Percentiles rank a stretch among this genome's conserved stretches.
Conservation (phyloP, 2,888 invertebrate species). For the Orchesella flavescens region DNA sequence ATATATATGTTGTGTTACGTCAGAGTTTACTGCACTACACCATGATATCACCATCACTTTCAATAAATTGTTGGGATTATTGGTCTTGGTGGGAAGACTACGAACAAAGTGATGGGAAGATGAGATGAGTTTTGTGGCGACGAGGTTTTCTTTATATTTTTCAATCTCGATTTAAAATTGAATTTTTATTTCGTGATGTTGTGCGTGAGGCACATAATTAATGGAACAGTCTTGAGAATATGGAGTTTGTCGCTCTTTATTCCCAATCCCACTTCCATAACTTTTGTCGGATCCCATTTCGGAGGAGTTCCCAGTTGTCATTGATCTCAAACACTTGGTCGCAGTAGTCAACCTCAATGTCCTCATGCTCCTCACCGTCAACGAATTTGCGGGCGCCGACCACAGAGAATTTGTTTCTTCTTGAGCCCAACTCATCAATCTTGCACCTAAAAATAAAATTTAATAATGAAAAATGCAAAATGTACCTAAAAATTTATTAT, state of each 20-base stretch:
- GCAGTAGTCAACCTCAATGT: conserved; percentile 29
- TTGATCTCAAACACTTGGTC: conserved; percentile 55
- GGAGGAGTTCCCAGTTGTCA: conserved; percentile 61
- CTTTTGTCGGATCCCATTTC: conserved; percentile 40
- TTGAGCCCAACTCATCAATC: conserved; percentile 54
- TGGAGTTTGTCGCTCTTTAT: conserved; percentile 21
- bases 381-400: conserved; percentile 31
- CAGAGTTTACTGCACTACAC: too few species aligned
- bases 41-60: too few species aligned
- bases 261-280: conserved; percentile 63
- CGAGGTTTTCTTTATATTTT: not conserved
- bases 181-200: not conserved
- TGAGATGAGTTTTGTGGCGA: not conserved
- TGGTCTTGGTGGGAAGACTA: too few species aligned
- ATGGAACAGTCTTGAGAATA: conserved; percentile 52
- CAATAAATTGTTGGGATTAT: too few species aligned
- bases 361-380: conserved; percentile 41
- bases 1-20: too few species aligned
- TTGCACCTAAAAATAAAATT: conserved; percentile 43
- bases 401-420: conserved; percentile 55
- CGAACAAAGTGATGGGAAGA: too few species aligned
- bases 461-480: not conserved
- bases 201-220: not conserved
- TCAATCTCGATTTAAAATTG: not conserved
- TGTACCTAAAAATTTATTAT: too few species aligned